Conservation (phyloP, 2,797 vertebrate genomes). For the Dallia pectoralis region DNA sequence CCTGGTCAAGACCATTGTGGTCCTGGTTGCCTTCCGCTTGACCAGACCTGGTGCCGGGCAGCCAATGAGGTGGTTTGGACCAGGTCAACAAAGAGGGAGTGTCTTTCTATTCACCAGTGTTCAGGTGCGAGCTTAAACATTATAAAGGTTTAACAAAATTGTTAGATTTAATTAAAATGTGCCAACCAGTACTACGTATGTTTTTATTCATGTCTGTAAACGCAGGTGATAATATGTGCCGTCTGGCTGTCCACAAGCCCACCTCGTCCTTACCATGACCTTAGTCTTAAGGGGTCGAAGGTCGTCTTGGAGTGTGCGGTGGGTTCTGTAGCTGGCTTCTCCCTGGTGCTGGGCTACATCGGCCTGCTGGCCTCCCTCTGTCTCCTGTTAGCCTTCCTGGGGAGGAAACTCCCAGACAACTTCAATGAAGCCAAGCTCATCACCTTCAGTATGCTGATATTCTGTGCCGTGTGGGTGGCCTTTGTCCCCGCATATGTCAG, state of each 20-base stretch:
- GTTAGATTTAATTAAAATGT: too few species aligned
- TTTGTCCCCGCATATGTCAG: constrained; percentile 75
- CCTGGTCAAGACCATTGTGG: constrained; percentile 71
- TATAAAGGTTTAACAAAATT: neutral
- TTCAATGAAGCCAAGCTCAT: constrained; percentile 77
- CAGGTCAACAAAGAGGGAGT: constrained; percentile 62
- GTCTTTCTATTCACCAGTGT: constrained; percentile 63
- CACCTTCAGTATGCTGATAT: constrained; percentile 76
- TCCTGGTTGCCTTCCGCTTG: constrained; percentile 70
- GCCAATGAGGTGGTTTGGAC: constrained; percentile 69
- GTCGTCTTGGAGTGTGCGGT: constrained; percentile 66
- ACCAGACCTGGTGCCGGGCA: constrained; percentile 59
- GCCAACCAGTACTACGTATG: too few species aligned
- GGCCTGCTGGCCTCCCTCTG: constrained; percentile 69
- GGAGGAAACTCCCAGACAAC: constrained; percentile 69
- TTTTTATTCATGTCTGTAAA: neutral
- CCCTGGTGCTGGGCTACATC: constrained; percentile 67
- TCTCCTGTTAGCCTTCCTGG: constrained; percentile 69
- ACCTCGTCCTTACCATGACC: constrained; percentile 60
- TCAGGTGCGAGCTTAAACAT: constrained; percentile 47
- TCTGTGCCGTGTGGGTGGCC: constrained; percentile 76
- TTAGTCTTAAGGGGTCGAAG: constrained; percentile 68
- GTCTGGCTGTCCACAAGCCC: constrained; percentile 62
- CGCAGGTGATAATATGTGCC: constrained; percentile 39
- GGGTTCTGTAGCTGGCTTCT: neutral